Base-by-base conservation (phyloP, 2,888 invertebrate species). In the Noctua comes region DNA sequence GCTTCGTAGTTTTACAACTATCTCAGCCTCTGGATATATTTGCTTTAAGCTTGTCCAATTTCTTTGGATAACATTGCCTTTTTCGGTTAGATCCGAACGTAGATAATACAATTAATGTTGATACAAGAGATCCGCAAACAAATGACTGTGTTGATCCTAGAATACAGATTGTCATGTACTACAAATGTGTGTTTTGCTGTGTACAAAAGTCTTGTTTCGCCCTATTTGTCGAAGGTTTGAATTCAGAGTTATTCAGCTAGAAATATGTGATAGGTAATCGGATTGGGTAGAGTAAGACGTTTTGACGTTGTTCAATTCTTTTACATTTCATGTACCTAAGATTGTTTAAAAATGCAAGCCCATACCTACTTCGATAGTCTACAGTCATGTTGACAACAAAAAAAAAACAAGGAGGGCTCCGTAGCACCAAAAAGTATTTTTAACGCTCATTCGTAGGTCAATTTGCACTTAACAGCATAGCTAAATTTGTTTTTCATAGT, bases 161-260 rank as follows among this genome's bases (percentile, higher is more conserved):
- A 76, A 82, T 76, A 68, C 3, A 82, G 40, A 82, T 76, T 40
- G 62, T 43, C 24, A 16, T 48, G 82, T 80, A 59, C 57, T 18
- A 48, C 18, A 83, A 76, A 83, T 69, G 54, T 81, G 36, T 76
- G 31, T 69, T 72, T 54, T 31, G 48, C 5, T 57, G 54, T 46
- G 54, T 27, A 68, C 57, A 64, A 71, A 72, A 51, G 68, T 68
- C 27, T 54, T 59, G 70, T 71, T 43, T 57, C 27, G 10, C 11
- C 59, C 24, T 51, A 66, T 69, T 57, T 79, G 54, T 73, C 18
- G 54, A 65, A 48, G 36, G 24, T 57, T 57, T 43, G 40, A 36
- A 78, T 78, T 78, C 43, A 43, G 62, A 83, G 40, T 83, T 77
- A 40, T 77, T 83, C 54, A 27, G 13, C 7, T 64, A 54, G 78